Base-by-base conservation (phyloP, 1,140 invertebrate species). In the Drosophila jambulina region DNA sequence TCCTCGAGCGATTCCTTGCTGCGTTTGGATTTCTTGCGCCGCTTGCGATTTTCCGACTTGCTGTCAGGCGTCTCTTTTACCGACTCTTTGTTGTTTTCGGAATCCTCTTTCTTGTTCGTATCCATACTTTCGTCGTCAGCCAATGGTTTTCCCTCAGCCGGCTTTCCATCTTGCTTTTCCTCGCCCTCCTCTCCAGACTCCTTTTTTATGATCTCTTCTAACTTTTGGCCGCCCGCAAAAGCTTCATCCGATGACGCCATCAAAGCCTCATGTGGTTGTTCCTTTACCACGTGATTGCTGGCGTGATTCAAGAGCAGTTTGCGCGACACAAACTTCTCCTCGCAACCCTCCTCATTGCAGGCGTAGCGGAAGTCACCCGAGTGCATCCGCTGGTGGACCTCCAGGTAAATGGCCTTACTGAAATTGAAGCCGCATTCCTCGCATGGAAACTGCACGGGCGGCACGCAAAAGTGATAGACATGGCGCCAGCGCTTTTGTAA, bases 401-500 rank as follows among this genome's bases (percentile, higher is more conserved):
- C 96, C 32, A 97, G 93, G 21, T 95, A 95, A n/a, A 97, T 96
- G 8, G 97, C 96, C 84, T 94, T 95, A 2, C 95, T 94, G 86
- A 97, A 97, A 59, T 94, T 95, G 10, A 95, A 93, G 83, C 94
- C 95, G 91, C 97, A 98, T 80, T 97, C 96, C 70, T 97, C 97
- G 93, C 97, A 98, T 2, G 94, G 93, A 92, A 97, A 97, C 29
- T 94, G 93, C 17, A 94, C 93, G 7, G 97, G 96, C 21, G 97
- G 97, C 67, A 96, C 95, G 90, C 97, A 98, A 88, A 97, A 98
- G 87, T 98, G 97, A 93, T 97, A 98, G 12, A 97, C 96, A 92
- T 97, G 96, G 1, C 96, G 96, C 97, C 97, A 98, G 78, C 97
- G 97, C 86, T 97, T 97, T 76, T 97, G 96, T 6, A 97, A 91